These are phyloP conservation scores for Stictonetta naevosa DNA, from an alignment of 2,113 vertebrate species.

Conservation along the genomic window DNA sequence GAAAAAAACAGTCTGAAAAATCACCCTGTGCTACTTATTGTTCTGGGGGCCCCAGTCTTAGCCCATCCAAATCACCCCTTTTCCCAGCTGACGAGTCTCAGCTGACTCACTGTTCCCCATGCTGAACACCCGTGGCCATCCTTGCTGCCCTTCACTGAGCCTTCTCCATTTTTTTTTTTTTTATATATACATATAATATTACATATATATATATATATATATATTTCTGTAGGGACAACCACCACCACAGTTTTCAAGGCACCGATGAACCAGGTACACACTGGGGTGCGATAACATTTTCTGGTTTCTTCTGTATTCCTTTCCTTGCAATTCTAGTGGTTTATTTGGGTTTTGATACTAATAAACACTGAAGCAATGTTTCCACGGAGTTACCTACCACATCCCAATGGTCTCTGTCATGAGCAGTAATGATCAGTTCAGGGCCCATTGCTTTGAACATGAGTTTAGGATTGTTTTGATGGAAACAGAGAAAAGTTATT, in stretches of 20 bases:
- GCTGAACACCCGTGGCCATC: background rate
- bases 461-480: background rate
- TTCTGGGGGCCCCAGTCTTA: no score
- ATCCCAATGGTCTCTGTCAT: background rate
- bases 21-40: background rate
- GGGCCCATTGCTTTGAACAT: fast-evolving
- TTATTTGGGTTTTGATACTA: background rate
- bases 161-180: background rate
- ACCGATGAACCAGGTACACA: background rate
- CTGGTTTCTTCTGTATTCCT: background rate
- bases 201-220: no score
- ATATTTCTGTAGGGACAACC: no score
- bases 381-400: background rate
- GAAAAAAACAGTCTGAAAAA: background rate
- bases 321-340: background rate
- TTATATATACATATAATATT: no score
- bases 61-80: background rate
- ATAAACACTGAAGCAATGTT: background rate
- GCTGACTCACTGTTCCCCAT: background rate
- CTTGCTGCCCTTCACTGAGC: background rate
- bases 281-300: background rate
- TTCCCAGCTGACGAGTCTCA: background rate
- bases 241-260: background rate
- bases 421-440: background rate
- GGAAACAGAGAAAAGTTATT: background rate